phyloP scores from a whole-genome alignment of 1,140 invertebrate genomes.

The Anastatus disparis region DNA sequence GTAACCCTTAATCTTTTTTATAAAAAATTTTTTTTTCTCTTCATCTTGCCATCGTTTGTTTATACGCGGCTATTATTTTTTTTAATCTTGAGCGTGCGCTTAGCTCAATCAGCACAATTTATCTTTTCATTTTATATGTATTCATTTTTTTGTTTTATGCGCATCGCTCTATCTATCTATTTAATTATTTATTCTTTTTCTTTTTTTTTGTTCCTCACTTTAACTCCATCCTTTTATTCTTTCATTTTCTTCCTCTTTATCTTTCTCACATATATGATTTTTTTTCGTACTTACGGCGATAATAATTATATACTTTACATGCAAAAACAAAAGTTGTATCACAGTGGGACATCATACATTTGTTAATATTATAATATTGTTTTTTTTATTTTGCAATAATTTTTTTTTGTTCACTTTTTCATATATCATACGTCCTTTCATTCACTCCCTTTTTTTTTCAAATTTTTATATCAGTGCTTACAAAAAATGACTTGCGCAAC shows the following conservation, averaged over 20 bases:
- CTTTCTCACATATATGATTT: slow-evolving; percentile 37
- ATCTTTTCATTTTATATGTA: background rate
- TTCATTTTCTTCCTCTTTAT: background rate
- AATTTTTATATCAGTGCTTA: no score
- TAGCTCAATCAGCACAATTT: no score
- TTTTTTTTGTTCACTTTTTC: background rate
- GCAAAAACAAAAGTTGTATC: slow-evolving; percentile 66
- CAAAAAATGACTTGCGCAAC: background rate
- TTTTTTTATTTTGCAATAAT: slow-evolving; percentile 35
- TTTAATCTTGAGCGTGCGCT: background rate
- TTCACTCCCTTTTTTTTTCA: background rate
- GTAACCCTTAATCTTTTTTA: background rate
- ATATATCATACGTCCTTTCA: background rate
- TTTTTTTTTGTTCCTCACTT: no score
- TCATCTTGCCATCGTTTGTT: background rate
- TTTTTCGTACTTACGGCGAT: slow-evolving; percentile 56
- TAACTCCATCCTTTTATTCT: slow-evolving; percentile 28
- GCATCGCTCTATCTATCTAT: background rate
- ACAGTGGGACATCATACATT: slow-evolving; percentile 66
- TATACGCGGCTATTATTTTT: background rate
- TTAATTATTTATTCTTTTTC: no score
- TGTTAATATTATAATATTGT: slow-evolving; percentile 63
- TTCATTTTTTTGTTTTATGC: no score
- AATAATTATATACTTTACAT: slow-evolving; percentile 64
- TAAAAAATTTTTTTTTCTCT: background rate